Base-by-base conservation (phyloP, 2,113 vertebrate species). In the Syngnathus typhle region DNA sequence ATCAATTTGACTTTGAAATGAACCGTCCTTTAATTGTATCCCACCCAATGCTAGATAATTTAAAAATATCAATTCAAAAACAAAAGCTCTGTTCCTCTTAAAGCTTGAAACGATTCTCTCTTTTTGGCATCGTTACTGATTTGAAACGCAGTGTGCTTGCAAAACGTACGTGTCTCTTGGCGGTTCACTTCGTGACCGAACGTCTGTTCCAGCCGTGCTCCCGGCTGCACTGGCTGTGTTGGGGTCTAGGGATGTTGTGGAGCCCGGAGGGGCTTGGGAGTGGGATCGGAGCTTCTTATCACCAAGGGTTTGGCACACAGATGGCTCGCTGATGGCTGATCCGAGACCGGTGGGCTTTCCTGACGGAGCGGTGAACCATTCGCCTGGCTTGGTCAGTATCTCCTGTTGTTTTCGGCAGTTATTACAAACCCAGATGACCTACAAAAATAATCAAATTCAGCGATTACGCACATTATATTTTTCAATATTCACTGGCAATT, bases 381-480 rank as follows among this genome's bases (percentile, higher is more conserved):
- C 94, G 72, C 95, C 96, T 0, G 96, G 96, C 84, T 96, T 96
- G 52, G 95, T 96, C 79, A 99, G 89, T 89, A 98, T 95, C 80
- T 99, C 97, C 91, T 99, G 97, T 77, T 99, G 97, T 90, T 98
- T 99, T 86, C 96, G 93, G 89, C 97, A 99, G 79, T 96, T 93
- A 91, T 99, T 99, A 91, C 97, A 99, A 82, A 99, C 97, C 97
- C 97, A 99, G 93, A 99, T 99, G 85, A 99, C 95, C 97, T 99
- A 47, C 5, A 63, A 67, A 4, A 41, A 38, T 36, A 62, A 11
- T 16, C 12, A 38, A 0, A 5, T 46, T 56, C 1, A 60, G 46
- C 41, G 54, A 59, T 75, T 58, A 76, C 2, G 55, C 7, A 16
- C 21, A 12, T 11, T 3, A 43, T 43, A 0, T 43, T 43, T 43